phyloP scores from a whole-genome alignment of 2,888 invertebrate genomes.

The Drosophila peninsularis region DNA sequence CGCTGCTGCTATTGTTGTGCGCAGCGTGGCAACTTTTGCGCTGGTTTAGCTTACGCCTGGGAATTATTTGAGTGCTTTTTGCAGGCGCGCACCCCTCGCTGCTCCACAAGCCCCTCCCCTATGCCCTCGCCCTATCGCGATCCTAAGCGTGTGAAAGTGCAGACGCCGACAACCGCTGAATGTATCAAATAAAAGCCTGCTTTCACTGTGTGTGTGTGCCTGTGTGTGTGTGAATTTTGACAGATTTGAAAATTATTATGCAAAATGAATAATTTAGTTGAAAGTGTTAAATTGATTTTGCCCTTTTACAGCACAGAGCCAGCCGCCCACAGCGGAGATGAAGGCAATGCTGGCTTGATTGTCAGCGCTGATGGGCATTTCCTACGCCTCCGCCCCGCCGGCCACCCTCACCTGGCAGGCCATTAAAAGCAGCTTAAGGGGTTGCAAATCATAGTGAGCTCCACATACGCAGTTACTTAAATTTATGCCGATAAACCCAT shows the following conservation, averaged over 20 bases:
- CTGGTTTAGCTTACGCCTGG: slow-evolving; percentile 80
- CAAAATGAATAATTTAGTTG: slow-evolving; percentile 82
- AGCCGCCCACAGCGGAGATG: slow-evolving; percentile 49
- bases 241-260: slow-evolving; percentile 83
- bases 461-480: slow-evolving; percentile 7
- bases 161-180: slow-evolving; percentile 69
- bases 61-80: slow-evolving; percentile 81
- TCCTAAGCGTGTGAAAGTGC: slow-evolving; percentile 77
- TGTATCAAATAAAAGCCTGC: slow-evolving; percentile 62
- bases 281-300: slow-evolving; percentile 83
- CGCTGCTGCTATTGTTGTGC: slow-evolving; percentile 65
- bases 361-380: slow-evolving; percentile 53
- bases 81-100: slow-evolving; percentile 21
- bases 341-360: slow-evolving; percentile 50
- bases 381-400: slow-evolving; percentile 3
- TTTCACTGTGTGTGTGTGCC: slow-evolving; percentile 33
- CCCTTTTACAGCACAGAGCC: slow-evolving; percentile 61
- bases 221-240: slow-evolving; percentile 71
- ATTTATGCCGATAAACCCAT: slow-evolving; percentile 21
- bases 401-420: slow-evolving; percentile 43
- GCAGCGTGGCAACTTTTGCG: slow-evolving; percentile 72
- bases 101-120: not conserved
- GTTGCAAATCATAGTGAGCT: slow-evolving; percentile 29
- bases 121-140: slow-evolving; percentile 38
- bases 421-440: slow-evolving; percentile 56